A percentile compares a stretch with the other conserved stretches of the same genome.
Evolutionary conservation across 2,888 invertebrate species (phyloP).

Genomic region (Sympetrum striolatum): DNA sequence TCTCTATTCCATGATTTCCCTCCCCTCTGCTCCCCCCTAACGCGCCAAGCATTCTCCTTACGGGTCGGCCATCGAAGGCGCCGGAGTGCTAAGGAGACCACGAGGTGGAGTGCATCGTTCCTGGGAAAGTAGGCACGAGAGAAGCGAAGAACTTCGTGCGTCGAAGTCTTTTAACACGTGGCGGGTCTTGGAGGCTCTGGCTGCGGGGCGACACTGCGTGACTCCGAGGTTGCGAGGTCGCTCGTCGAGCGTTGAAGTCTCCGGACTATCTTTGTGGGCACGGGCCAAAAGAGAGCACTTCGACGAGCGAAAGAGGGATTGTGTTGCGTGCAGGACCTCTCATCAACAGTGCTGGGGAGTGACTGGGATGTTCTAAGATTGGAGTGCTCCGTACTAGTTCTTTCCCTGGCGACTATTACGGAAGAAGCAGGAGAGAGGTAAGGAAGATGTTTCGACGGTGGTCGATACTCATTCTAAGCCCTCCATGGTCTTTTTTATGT

Average conservation of each 20-base stretch:
- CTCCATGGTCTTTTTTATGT: no score
- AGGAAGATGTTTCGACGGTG: neutral
- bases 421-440: neutral
- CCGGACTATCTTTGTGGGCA: neutral
- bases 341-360: neutral
- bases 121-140: slow-evolving; percentile 11
- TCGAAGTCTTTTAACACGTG: neutral
- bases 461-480: no score
- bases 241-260: neutral
- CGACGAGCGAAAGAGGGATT: neutral
- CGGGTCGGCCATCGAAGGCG: slow-evolving; percentile 17
- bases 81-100: slow-evolving; percentile 40
- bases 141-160: neutral
- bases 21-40: neutral
- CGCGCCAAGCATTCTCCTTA: neutral
- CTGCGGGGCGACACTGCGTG: neutral
- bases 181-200: neutral
- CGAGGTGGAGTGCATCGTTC: slow-evolving; percentile 33
- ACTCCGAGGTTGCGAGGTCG: neutral
- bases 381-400: neutral
- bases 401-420: neutral
- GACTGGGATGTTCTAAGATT: neutral
- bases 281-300: neutral
- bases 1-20: slow-evolving; percentile 9
- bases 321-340: neutral